Conservation (phyloP, 2,797 vertebrate genomes). For the Poeciliopsis gracilis region DNA sequence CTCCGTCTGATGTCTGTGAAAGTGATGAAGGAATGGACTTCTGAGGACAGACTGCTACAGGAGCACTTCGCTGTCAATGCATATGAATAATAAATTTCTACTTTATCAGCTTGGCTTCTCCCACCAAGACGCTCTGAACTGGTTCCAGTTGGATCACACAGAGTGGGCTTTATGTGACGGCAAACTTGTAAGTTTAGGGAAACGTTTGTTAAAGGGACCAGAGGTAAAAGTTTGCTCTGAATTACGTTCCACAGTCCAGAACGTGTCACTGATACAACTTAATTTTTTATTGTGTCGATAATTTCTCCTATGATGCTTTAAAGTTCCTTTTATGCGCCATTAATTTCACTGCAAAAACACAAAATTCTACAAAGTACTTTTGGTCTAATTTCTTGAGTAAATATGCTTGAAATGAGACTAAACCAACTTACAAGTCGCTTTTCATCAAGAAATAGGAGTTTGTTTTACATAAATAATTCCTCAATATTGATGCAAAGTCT, state of each 20-base stretch:
- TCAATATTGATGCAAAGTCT: too few relatives aligned
- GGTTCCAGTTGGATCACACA: conserved; percentile 6
- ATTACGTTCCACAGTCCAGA: background rate
- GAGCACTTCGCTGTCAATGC: conserved; percentile 27
- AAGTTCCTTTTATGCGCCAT: background rate
- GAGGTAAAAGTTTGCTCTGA: background rate
- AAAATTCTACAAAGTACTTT: too few relatives aligned
- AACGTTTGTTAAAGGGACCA: conserved; percentile 4
- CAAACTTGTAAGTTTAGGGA: background rate
- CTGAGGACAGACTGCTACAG: conserved; percentile 57
- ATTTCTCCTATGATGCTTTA: background rate
- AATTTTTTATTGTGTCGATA: background rate
- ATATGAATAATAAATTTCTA: background rate
- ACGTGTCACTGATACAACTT: background rate
- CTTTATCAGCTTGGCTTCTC: background rate
- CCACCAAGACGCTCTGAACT: background rate
- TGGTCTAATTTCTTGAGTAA: too few relatives aligned
- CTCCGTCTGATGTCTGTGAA: conserved; percentile 85
- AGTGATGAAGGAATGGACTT: conserved; percentile 85
- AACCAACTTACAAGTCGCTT: too few relatives aligned
- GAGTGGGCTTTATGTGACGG: background rate
- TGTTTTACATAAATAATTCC: too few relatives aligned
- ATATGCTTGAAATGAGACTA: too few relatives aligned
- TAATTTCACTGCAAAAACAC: conserved; percentile 10
- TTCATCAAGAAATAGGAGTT: too few relatives aligned